phyloP scores from a whole-genome alignment of 2,888 invertebrate species.

The Carpatolechia fugitivella region DNA sequence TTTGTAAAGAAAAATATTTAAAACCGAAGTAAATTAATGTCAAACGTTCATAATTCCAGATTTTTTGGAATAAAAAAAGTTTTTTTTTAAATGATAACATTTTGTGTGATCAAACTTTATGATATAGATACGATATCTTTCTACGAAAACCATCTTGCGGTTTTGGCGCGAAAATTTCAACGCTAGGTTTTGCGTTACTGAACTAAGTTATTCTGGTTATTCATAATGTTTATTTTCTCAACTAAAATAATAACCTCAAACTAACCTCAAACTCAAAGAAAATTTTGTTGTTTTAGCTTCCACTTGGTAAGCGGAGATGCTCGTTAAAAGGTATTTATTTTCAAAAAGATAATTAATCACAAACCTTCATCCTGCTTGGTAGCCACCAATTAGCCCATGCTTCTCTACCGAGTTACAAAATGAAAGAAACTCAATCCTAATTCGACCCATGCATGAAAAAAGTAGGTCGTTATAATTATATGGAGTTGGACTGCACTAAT shows the following conservation, averaged over 20 bases:
- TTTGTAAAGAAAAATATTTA: no score
- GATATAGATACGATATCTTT: no score
- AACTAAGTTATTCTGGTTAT: no score
- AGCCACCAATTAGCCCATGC: constrained; percentile 5
- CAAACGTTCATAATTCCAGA: no score
- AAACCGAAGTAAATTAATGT: no score
- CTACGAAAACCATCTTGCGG: no score
- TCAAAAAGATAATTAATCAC: constrained; percentile 10
- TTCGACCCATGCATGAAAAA: neutral
- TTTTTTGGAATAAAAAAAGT: no score
- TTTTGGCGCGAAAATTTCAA: no score
- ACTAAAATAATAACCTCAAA: neutral
- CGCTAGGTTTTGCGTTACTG: no score
- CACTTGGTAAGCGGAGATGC: constrained; percentile 53
- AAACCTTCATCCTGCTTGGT: constrained; percentile 4
- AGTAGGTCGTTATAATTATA: constrained; percentile 12
- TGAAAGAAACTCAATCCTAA: constrained; percentile 6
- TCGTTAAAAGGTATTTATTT: constrained; percentile 61
- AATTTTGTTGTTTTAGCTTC: constrained; percentile 53
- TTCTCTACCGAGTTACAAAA: neutral
- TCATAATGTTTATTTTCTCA: no score
- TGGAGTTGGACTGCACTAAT: constrained; percentile 2
- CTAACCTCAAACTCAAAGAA: constrained; percentile 15
- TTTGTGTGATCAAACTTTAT: no score
- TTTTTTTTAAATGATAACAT: no score